Evolutionary conservation across 2,888 invertebrate species (phyloP).

Genomic region (Lepas anatifera): DNA sequence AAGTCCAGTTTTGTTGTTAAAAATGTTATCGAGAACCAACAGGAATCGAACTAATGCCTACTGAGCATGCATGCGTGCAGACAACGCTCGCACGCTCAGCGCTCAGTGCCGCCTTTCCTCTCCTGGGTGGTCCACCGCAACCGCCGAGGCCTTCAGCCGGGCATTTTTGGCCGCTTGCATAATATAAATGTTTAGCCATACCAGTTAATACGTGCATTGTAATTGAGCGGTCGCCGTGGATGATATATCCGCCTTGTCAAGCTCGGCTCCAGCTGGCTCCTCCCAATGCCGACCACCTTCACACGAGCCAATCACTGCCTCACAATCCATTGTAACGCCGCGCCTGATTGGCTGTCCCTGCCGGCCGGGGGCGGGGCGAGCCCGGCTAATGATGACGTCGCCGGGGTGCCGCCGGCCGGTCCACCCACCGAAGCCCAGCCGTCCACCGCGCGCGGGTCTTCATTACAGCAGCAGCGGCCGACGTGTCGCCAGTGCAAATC

Average conservation of each 20-base stretch:
- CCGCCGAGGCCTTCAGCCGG: too few species aligned
- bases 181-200: background rate
- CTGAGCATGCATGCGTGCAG: too few species aligned
- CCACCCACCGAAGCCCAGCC: background rate
- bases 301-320: background rate
- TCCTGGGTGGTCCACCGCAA: too few species aligned
- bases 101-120: too few species aligned
- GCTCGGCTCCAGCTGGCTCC: background rate
- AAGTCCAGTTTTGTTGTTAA: too few species aligned
- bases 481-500: too few species aligned
- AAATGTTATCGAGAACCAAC: too few species aligned
- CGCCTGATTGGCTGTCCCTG: background rate
- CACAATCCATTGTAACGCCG: background rate
- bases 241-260: background rate
- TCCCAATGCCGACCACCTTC: background rate
- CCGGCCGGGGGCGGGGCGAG: background rate
- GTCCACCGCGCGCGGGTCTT: background rate
- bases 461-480: conserved; percentile 20
- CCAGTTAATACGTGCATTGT: background rate
- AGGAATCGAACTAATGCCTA: too few species aligned
- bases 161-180: background rate
- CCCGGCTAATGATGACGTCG: conserved; percentile 3
- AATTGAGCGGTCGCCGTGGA: background rate
- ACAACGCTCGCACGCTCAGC: too few species aligned
- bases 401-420: background rate